Evolutionary conservation across 2,113 vertebrate species (phyloP).

Genomic region (Oriolus oriolus): DNA sequence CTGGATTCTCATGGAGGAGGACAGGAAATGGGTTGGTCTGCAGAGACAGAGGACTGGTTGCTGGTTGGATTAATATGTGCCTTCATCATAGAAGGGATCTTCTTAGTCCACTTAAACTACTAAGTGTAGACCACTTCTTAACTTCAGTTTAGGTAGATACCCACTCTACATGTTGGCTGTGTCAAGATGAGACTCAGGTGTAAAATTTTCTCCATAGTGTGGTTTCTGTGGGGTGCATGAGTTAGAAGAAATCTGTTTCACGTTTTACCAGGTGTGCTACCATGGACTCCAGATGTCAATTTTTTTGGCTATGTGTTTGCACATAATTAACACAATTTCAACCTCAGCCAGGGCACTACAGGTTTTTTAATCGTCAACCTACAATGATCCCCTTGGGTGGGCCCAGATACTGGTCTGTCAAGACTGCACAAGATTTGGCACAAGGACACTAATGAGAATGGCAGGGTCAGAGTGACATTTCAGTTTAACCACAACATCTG

Average conservation of each 20-base stretch:
- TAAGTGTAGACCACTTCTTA: not conserved
- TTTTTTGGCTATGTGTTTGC: not conserved
- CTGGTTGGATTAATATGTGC: fast-evolving
- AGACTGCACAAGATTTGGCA: not conserved
- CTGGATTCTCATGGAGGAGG: not conserved
- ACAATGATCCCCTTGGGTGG: too few relatives aligned
- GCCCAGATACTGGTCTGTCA: not conserved
- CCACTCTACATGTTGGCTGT: not conserved
- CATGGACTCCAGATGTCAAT: not conserved
- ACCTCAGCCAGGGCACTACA: not conserved
- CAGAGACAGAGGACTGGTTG: not conserved
- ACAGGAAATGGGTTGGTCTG: not conserved
- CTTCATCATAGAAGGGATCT: not conserved
- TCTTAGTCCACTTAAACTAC: not conserved
- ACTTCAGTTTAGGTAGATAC: not conserved
- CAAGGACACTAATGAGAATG: not conserved
- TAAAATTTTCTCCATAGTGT: not conserved
- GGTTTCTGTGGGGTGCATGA: not conserved
- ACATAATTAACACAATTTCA: not conserved
- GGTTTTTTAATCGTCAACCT: not conserved
- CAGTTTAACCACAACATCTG: not conserved
- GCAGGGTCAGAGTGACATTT: not conserved
- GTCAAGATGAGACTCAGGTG: not conserved
- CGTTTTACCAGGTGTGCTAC: not conserved
- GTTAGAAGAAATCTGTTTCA: not conserved